Conservation (phyloP, 2,113 vertebrate genomes). For the Alectura lathami region DNA sequence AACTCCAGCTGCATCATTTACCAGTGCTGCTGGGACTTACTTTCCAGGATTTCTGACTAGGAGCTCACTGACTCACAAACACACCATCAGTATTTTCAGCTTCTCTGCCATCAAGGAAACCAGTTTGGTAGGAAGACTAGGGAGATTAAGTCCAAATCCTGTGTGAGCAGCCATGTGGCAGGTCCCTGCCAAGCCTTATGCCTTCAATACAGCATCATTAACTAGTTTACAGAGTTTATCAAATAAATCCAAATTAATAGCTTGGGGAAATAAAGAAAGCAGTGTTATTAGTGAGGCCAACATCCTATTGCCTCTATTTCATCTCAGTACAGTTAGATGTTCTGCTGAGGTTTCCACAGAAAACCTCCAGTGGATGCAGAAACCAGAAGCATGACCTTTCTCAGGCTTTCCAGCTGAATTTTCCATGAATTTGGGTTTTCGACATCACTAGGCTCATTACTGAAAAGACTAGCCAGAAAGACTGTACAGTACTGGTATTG, state of each 20-base stretch:
- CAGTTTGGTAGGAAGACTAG: neutral
- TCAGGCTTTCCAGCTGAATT: slow-evolving; percentile 12
- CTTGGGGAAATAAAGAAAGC: neutral
- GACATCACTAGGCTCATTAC: neutral
- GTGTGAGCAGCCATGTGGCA: neutral
- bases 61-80: neutral
- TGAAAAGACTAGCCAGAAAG: neutral
- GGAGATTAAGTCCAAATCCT: neutral
- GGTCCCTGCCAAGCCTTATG: neutral
- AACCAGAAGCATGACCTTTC: slow-evolving; percentile 22
- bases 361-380: neutral
- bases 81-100: accelerated
- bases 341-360: neutral
- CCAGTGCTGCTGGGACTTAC: neutral
- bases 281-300: neutral
- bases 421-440: slow-evolving; percentile 4
- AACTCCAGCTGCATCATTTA: neutral
- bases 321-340: neutral
- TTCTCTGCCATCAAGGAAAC: neutral
- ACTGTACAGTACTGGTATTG: neutral
- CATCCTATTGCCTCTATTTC: neutral
- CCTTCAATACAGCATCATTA: neutral
- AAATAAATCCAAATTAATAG: neutral
- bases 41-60: too few species aligned
- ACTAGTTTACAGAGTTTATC: neutral